Evolutionary conservation across 2,113 vertebrate species (phyloP), one percentile per base, ranked within the genome.

Genomic region (Camelus bactrianus): DNA sequence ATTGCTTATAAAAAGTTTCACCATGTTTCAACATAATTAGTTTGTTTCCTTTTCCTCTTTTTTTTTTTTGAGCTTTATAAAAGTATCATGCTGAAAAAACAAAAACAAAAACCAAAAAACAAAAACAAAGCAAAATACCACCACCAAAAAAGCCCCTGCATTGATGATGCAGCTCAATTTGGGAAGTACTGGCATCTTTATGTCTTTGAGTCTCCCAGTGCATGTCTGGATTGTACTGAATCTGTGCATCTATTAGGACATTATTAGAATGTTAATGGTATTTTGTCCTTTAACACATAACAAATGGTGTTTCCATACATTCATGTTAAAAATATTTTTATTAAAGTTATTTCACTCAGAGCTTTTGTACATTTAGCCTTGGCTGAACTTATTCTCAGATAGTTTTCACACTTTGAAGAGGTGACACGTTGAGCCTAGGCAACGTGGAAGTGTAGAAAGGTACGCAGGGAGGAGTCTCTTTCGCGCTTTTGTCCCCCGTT

Each of bases 331-430:
- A 73, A 12, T 30, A 52, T 24, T 79, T 89, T 54, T 0, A 60
- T n/a, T 73, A 24, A 22, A 79, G 16, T 82, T 32, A 62, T 42
- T 73, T 19, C 54, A 14, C 76, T 77, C 26, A 73, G 94, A 65
- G 19, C 9, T 79, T 83, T 94, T 67, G 20, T 77, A n/a, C 4
- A 12, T 65, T 11, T 73, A 26, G 65, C 46, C 90, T 60, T 73
- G 12, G 46, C 72, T 91, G 92, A 60, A 22, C 72, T 54, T 89
- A n/a, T 60, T 89, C 32, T 73, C 54, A 26, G 14, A 19, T 60
- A 54, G 54, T 75, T 94, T 94, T 77, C 81, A 22, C 88, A 13
- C 62, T 80, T 94, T 81, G 60, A 94, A 91, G 88, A 80, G n/a
- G 35, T 9, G n/a, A 1, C 46, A 89, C 32, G 46, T 48, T 2